A percentile compares a stretch with the other conserved stretches of the same genome.
These are phyloP conservation scores for Urophycis tenuis DNA, from an alignment of 2,797 vertebrate species.

Conservation along the genomic window DNA sequence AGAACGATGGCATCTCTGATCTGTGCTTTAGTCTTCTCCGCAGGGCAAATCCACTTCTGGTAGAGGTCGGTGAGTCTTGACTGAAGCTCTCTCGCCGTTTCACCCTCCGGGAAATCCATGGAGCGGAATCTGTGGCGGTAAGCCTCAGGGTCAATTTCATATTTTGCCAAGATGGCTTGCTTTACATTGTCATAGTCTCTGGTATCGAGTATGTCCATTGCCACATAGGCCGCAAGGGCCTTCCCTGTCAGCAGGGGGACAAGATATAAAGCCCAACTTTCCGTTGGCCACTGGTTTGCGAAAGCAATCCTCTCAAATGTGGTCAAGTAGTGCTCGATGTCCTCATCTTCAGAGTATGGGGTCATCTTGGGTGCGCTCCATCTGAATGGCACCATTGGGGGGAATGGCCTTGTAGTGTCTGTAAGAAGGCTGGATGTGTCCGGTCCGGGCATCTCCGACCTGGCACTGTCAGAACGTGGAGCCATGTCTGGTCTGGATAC, in stretches of 20 bases:
- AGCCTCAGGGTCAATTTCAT: conserved; percentile 37
- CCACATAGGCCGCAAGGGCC: conserved; percentile 4
- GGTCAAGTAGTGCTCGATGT: conserved; percentile 6
- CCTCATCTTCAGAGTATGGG: neutral
- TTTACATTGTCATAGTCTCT: conserved; percentile 21
- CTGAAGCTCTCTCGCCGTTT: neutral
- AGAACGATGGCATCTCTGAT: no score
- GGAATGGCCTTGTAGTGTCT: no score
- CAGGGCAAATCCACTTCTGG: neutral
- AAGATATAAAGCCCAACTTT: conserved; percentile 10
- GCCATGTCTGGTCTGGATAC: no score
- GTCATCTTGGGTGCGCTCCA: neutral
- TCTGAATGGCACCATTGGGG: no score
- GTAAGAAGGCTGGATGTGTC: no score
- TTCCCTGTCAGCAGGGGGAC: conserved; percentile 6
- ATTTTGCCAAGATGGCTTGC: conserved; percentile 26
- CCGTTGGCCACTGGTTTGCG: neutral
- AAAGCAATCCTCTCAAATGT: conserved; percentile 15
- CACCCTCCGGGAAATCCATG: neutral
- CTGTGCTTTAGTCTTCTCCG: no score
- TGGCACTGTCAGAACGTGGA: no score
- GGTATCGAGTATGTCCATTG: conserved; percentile 11
- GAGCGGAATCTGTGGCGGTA: neutral
- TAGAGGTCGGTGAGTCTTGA: neutral
- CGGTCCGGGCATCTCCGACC: no score